Evolutionary conservation across 2,888 invertebrate genomes (phyloP).

Genomic region (Clepsis dumicolana): DNA sequence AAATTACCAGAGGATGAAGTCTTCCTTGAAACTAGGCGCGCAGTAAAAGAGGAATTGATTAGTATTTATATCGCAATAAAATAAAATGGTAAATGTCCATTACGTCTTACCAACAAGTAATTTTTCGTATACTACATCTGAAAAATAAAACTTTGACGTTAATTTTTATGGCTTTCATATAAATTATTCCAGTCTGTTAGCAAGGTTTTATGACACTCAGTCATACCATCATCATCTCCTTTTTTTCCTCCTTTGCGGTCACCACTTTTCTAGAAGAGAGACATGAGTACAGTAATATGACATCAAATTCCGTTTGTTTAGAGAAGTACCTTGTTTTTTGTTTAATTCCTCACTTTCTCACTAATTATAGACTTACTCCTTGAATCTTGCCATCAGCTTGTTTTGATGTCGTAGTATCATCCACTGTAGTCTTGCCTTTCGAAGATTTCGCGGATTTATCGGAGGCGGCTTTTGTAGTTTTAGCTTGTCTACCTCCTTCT

Average conservation of each 20-base stretch:
- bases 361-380: neutral
- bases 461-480: neutral
- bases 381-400: neutral
- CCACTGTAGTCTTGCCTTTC: neutral
- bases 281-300: neutral
- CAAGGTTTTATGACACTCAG: neutral
- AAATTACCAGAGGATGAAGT: neutral
- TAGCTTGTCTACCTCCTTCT: neutral
- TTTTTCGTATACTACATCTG: constrained; percentile 9
- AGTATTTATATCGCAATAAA: neutral
- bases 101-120: constrained; percentile 10
- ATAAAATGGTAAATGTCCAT: neutral
- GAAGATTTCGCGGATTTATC: neutral
- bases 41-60: neutral
- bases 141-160: neutral
- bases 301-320: neutral
- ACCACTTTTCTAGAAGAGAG: neutral
- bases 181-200: no score
- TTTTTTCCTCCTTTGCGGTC: constrained; percentile 1
- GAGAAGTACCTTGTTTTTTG: neutral
- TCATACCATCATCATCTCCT: neutral
- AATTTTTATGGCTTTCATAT: neutral
- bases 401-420: neutral
- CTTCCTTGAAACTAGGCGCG: neutral
- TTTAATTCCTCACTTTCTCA: neutral